Base-by-base conservation (phyloP, 2,797 vertebrate species). In the Alca torda region DNA sequence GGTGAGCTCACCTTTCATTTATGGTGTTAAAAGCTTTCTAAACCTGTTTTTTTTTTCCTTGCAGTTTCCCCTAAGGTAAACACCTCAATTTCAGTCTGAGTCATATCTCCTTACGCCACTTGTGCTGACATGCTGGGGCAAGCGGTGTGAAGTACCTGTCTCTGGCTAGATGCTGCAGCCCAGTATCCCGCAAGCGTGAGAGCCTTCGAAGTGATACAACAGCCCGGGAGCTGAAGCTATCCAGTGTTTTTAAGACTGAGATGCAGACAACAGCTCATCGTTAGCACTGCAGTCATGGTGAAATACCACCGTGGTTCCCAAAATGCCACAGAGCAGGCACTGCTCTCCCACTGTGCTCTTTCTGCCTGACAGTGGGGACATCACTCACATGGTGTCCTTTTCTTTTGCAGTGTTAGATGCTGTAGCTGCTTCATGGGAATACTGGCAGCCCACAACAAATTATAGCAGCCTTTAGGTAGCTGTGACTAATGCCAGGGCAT, bases 11-110 rank as follows among this genome's bases (percentile, higher is more conserved):
- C 43, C 72, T 94, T 93, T 86, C 83, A 92, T 93, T 91, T 92
- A 37, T 37, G 46, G 72, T 82, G 65, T 94, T 92, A 95, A 95
- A 96, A 96, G 87, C 92, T 88, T 93, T 96, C 75, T 86, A 87
- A 91, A 68, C 63, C 30, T 75, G 10, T 39, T 39, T 39, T 8
- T 61, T 39, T 35, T 46, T 46, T 7, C 25, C 35, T 70, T 65
- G 46, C 50, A 43, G 35, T 79, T 97, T 88, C 14, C 92, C 84
- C 87, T 63, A 64, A 93, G 93, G 93, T 93, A 92, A 96, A 83
- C 54, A 84, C 83, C 88, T 97, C 90, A n/a, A 70, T 89, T 95
- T 90, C 85, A 84, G 60, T 45, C 46, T 93, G 84, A 97, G 79
- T 95, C 94, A 84, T 87, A 92, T 86, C 96, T 93, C 39, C 73